Conservation (phyloP, 2,113 vertebrate genomes). For the Onychostruthus taczanowskii region DNA sequence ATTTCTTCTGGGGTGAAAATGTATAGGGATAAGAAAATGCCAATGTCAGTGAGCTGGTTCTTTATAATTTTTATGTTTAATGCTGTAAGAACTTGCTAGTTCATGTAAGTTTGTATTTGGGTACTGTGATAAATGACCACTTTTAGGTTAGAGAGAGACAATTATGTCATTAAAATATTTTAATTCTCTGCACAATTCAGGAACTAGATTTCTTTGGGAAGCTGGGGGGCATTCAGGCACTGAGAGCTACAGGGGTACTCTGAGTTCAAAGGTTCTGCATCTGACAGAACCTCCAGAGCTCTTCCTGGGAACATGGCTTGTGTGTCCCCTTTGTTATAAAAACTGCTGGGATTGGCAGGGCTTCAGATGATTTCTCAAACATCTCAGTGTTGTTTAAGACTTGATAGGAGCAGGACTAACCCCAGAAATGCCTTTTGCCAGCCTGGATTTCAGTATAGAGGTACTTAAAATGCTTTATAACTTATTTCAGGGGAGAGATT, state of each 20-base stretch:
- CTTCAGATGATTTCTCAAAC: neutral
- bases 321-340: neutral
- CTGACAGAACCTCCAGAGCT: neutral
- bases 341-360: neutral
- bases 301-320: neutral
- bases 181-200: neutral
- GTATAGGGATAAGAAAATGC: neutral
- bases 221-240: neutral
- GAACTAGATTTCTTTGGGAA: neutral
- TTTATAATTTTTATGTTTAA: neutral
- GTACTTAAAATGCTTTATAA: neutral
- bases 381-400: neutral
- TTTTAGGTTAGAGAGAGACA: neutral
- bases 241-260: neutral
- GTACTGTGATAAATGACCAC: neutral
- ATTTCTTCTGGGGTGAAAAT: neutral
- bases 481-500: neutral
- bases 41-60: neutral
- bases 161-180: neutral
- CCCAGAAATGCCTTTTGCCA: neutral
- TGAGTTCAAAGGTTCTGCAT: neutral
- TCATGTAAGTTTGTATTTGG: neutral
- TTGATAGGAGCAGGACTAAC: neutral
- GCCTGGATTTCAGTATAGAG: neutral
- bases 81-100: neutral